Conservation (phyloP, 1,140 invertebrate genomes). For the Bradysia coprophila region DNA sequence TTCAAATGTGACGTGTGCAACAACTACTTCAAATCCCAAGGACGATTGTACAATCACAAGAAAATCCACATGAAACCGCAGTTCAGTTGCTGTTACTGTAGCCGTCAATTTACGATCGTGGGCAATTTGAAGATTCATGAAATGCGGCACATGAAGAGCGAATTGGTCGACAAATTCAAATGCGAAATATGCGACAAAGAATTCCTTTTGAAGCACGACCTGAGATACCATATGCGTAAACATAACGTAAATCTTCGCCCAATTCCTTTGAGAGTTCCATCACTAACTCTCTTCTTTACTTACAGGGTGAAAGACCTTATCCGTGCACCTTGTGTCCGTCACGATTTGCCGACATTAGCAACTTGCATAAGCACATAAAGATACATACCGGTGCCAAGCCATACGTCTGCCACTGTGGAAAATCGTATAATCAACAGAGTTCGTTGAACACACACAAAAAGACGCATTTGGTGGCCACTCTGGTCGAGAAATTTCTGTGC, state of each 20-base stretch:
- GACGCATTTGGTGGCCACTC: conserved; percentile 22
- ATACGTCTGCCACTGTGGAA: conserved; percentile 41
- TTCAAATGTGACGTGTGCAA: not conserved
- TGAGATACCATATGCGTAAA: not conserved
- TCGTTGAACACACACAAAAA: conserved; percentile 22
- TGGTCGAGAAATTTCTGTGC: not conserved
- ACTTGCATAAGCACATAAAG: conserved; percentile 27
- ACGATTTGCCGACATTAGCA: not conserved
- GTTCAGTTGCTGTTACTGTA: not conserved
- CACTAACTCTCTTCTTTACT: too few species aligned
- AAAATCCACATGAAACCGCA: not conserved
- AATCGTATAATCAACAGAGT: conserved; percentile 31
- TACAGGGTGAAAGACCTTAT: not conserved
- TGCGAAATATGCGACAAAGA: not conserved
- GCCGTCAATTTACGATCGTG: not conserved
- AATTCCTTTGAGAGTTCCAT: too few species aligned
- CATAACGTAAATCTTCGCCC: too few species aligned
- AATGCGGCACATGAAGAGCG: not conserved
- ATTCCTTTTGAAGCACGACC: not conserved
- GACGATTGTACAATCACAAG: not conserved
- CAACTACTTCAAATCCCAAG: not conserved
- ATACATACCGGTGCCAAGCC: conserved; percentile 41
- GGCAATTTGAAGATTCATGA: not conserved
- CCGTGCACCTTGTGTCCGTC: not conserved
- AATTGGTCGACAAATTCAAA: not conserved